phyloP scores from a whole-genome alignment of 2,888 invertebrate genomes.

The Melieria crassipennis region DNA sequence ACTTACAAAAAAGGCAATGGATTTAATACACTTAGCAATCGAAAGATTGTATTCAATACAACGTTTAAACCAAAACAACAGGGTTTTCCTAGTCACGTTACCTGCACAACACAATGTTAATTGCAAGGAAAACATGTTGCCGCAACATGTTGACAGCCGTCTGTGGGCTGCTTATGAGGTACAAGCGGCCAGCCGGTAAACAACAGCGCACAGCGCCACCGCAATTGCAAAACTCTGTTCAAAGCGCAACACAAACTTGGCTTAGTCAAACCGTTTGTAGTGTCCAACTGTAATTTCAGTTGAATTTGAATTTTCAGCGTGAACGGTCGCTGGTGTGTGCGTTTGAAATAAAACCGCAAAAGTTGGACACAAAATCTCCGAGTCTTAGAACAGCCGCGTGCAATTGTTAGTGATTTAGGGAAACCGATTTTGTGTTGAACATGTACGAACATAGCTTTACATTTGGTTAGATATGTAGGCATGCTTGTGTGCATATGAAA shows the following conservation, averaged over 20 bases:
- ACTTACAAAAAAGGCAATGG: no score
- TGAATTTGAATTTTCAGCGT: constrained; percentile 42
- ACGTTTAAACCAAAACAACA: neutral
- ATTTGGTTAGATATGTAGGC: no score
- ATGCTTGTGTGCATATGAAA: no score
- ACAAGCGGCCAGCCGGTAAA: no score
- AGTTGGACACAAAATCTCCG: no score
- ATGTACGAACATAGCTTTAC: no score
- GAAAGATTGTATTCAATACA: neutral
- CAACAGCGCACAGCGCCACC: no score
- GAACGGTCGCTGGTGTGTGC: constrained; percentile 40
- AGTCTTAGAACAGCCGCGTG: no score
- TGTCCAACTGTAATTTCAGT: constrained; percentile 41
- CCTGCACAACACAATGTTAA: neutral
- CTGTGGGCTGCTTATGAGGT: no score
- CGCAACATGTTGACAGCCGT: constrained; percentile 11
- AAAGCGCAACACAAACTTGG: constrained; percentile 39
- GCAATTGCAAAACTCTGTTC: constrained; percentile 41
- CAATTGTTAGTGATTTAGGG: no score
- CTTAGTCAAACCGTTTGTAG: constrained; percentile 35
- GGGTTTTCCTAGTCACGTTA: neutral
- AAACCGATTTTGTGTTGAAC: no score
- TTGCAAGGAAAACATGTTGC: constrained; percentile 7
- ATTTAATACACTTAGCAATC: neutral
- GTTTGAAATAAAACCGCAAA: no score